Base-by-base conservation (phyloP, 64 coral and sea anemone species). In the Porites australiensis region DNA sequence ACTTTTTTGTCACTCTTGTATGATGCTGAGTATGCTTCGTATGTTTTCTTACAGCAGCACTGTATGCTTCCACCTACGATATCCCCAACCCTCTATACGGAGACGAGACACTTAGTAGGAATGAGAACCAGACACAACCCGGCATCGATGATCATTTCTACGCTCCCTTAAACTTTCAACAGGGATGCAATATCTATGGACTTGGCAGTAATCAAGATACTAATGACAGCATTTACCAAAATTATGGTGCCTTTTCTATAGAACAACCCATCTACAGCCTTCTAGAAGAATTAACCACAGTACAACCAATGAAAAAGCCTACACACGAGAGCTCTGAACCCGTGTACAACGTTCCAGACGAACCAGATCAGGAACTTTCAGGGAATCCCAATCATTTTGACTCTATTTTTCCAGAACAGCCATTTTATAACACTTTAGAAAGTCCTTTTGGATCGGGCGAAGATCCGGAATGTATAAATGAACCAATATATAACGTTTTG, bases 391-490 rank as follows among this genome's bases (percentile, higher is more conserved):
- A 0, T 20, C 16, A 54, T 53, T 77, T 53, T 54, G 4, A 19
- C 15, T 4, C 74, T 5, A 54, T 9, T 2, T 23, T 7, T 22
- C 11, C 75, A 2, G 20, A 22, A 78, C 50, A 78, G 51, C 75
- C 75, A n/a, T n/a, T 78, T 78, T 78, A 78, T 15, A 55, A 21
- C 75, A 23, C 75, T 10, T 57, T 78, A 12, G 75, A 78, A 19
- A 64, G 62, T 2, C 62, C 62, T 19, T 64, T 4, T 64, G 70
- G 5, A 44, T n/a, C 70, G 44, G 22, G 9, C 11, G 43, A 78
- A 51, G 51, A 78, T 54, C 49, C 51, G 9, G 13, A 78, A 58
- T 23, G 3, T 0, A 78, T 23, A 6, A 37, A 53, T 57, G 75
- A 78, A 55, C 51, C 50, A 21, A 54, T 78, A 7, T 58, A 58